Percentiles rank a stretch among this genome's conserved stretches.
These are phyloP conservation scores for Avahi laniger DNA, from an alignment of 2,797 vertebrate species.

Conservation along the genomic window DNA sequence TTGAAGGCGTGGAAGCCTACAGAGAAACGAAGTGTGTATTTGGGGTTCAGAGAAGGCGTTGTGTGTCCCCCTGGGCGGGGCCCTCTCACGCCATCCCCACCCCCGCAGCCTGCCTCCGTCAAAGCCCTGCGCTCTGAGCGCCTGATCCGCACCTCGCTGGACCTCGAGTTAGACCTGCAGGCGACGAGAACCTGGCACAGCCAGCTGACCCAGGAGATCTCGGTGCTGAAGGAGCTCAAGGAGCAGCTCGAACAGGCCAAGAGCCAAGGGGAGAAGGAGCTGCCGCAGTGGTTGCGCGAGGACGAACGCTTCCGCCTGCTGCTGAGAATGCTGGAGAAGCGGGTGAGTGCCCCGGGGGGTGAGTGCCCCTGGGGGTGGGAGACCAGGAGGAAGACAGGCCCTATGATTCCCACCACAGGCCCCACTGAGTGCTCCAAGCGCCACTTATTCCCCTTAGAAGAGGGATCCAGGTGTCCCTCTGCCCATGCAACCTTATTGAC, in stretches of 20 bases:
- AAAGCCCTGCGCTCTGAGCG: constrained; percentile 84
- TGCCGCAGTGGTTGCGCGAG: constrained; percentile 91
- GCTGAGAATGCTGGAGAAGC: constrained; percentile 93
- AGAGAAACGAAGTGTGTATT: background rate
- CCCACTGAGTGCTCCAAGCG: background rate
- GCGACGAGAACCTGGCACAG: constrained; percentile 93
- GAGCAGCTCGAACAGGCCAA: constrained; percentile 92
- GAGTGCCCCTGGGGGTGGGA: background rate
- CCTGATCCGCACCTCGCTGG: constrained; percentile 92
- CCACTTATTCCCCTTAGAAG: background rate
- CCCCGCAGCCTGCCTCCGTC: constrained; percentile 80
- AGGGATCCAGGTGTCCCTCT: background rate
- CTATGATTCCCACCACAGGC: rapidly evolving
- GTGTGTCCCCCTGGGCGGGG: background rate
- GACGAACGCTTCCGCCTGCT: constrained; percentile 94
- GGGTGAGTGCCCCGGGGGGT: constrained; percentile 82
- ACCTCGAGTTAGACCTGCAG: constrained; percentile 97
- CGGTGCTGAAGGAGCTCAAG: constrained; percentile 92
- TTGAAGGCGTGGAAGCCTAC: background rate
- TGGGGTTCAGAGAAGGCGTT: background rate
- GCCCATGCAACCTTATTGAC: background rate
- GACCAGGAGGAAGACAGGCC: too few relatives aligned
- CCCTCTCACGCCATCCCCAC: background rate
- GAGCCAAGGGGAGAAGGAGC: constrained; percentile 90
- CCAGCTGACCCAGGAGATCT: constrained; percentile 93